Conservation (phyloP, 1,140 invertebrate species). For the Andricus grossulariae region DNA sequence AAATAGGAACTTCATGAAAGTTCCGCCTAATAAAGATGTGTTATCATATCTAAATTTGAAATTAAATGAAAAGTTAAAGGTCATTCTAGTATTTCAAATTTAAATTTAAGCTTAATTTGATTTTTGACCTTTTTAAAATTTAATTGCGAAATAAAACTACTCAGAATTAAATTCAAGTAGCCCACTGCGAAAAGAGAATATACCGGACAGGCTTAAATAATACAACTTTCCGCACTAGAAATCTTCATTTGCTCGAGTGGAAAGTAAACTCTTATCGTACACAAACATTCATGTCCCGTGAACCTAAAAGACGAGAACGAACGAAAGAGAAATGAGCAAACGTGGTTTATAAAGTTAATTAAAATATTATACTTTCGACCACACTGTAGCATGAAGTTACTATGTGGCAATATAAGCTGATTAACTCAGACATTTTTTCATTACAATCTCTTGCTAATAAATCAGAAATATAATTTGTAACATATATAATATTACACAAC, state of each 20-base stretch:
- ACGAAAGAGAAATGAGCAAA: neutral
- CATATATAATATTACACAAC: neutral
- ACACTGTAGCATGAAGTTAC: slow-evolving; percentile 7
- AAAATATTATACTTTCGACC: neutral
- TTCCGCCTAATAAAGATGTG: too few species aligned
- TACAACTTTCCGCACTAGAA: neutral
- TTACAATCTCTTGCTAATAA: neutral
- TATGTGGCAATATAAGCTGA: slow-evolving; percentile 6
- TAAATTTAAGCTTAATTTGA: too few species aligned
- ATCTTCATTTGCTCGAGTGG: slow-evolving; percentile 12
- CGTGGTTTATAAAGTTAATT: neutral
- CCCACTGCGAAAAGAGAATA: neutral
- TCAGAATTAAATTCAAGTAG: neutral
- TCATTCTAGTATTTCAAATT: too few species aligned
- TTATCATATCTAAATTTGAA: too few species aligned
- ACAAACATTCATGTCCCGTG: slow-evolving; percentile 20
- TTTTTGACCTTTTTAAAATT: neutral
- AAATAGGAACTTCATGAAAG: too few species aligned
- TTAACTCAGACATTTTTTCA: neutral
- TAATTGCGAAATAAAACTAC: neutral
- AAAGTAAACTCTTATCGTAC: slow-evolving; percentile 30
- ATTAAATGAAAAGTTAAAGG: too few species aligned
- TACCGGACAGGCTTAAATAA: neutral
- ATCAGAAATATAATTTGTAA: neutral
- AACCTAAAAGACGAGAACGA: neutral